Evolutionary conservation across 2,113 vertebrate genomes (phyloP).

Genomic region (Mustelus asterias): DNA sequence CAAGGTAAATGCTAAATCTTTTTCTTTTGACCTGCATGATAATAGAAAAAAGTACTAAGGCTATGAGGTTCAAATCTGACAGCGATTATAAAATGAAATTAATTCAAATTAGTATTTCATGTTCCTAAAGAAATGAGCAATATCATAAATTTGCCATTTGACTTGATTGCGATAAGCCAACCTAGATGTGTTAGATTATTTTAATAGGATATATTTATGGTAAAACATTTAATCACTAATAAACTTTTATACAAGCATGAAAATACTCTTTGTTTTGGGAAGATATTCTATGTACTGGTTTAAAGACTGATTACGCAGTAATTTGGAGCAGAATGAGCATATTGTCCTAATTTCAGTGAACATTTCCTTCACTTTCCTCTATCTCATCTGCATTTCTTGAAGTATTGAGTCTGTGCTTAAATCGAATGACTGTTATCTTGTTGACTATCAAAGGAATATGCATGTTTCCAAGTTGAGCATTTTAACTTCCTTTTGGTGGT

Average conservation of each 20-base stretch:
- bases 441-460: conserved; percentile 5
- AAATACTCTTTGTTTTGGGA: neutral
- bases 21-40: conserved; percentile 5
- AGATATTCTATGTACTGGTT: neutral
- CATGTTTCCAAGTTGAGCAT: neutral
- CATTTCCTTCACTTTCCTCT: neutral
- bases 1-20: neutral
- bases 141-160: neutral
- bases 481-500: neutral
- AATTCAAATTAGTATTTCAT: neutral
- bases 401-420: neutral
- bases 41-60: neutral
- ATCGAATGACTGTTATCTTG: neutral
- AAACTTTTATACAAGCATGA: neutral
- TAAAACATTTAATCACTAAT: neutral
- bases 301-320: neutral
- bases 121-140: neutral
- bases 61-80: conserved; percentile 13
- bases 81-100: neutral
- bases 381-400: neutral
- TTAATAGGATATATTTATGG: conserved; percentile 1
- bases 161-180: neutral
- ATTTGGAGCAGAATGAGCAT: neutral
- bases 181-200: neutral
- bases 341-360: neutral